These are phyloP conservation scores for Cochlearius cochlearius DNA, from an alignment of 2,113 vertebrate species.

Conservation along the genomic window DNA sequence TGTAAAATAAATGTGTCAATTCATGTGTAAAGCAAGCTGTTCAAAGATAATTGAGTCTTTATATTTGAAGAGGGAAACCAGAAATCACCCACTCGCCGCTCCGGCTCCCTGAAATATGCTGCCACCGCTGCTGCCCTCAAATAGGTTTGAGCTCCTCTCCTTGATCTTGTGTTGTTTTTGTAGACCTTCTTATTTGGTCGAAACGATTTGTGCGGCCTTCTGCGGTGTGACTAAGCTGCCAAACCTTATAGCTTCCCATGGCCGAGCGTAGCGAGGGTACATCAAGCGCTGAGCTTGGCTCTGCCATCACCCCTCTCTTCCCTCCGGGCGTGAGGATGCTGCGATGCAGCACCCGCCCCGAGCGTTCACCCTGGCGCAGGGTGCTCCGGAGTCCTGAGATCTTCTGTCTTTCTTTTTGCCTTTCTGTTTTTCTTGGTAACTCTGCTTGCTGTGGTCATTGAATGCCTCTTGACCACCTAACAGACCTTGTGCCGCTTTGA, in stretches of 20 bases:
- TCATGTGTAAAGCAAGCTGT: conserved; percentile 82
- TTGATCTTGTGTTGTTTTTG: conserved; percentile 35
- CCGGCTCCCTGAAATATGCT: conserved; percentile 39
- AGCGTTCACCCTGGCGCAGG: not conserved
- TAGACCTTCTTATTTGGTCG: conserved; percentile 15
- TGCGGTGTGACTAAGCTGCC: not conserved
- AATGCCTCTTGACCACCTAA: not conserved
- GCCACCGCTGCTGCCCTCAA: conserved; percentile 38
- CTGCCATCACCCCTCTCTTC: not conserved
- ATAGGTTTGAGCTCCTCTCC: conserved; percentile 29
- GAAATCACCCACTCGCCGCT: conserved; percentile 45
- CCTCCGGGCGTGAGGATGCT: not conserved
- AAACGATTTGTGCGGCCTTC: not conserved
- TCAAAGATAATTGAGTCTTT: conserved; percentile 81
- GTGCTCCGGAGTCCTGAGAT: not conserved
- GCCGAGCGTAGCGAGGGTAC: not conserved
- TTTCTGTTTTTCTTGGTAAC: not conserved
- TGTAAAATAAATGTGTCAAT: conserved; percentile 86
- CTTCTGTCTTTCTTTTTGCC: not conserved
- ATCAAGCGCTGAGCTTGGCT: not conserved
- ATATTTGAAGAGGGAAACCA: conserved; percentile 74
- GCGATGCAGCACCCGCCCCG: rapidly evolving
- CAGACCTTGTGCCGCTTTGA: not conserved
- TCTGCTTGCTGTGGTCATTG: not conserved
- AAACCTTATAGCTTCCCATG: not conserved